These are phyloP conservation scores for Symphodus melops DNA, from an alignment of 2,113 vertebrate species.

Conservation along the genomic window DNA sequence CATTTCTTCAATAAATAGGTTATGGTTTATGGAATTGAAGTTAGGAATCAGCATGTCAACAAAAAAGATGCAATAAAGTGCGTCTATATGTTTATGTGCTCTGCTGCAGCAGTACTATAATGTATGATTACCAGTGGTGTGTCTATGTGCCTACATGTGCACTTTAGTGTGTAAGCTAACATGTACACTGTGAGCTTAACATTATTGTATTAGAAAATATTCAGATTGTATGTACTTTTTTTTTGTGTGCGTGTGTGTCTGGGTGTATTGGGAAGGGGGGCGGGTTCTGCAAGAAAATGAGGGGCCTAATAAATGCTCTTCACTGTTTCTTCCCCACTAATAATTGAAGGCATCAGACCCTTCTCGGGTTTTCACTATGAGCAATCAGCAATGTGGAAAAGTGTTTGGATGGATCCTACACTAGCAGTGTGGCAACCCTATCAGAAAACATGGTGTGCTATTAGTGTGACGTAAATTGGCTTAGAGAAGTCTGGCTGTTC, in stretches of 20 bases:
- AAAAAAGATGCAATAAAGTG: constrained; percentile 14
- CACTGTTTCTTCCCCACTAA: constrained; percentile 40
- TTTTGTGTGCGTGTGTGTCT: too few species aligned
- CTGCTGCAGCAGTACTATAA: constrained; percentile 2
- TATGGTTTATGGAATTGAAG: constrained; percentile 15
- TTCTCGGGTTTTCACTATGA: constrained; percentile 56
- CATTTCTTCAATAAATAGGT: constrained; percentile 18
- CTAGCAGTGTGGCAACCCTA: constrained; percentile 78
- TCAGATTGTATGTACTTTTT: constrained; percentile 47
- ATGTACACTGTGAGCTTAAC: not conserved
- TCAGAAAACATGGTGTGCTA: constrained; percentile 78
- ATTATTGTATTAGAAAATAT: constrained; percentile 25
- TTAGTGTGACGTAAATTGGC: constrained; percentile 80
- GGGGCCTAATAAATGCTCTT: constrained; percentile 54
- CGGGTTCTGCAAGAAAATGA: constrained; percentile 44
- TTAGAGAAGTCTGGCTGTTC: constrained; percentile 75
- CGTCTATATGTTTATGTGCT: not conserved
- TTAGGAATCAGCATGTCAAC: constrained; percentile 8
- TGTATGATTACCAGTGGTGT: not conserved
- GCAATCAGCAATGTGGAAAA: constrained; percentile 74
- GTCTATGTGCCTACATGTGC: not conserved
- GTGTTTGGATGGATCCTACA: constrained; percentile 71
- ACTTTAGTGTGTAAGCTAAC: constrained; percentile 6
- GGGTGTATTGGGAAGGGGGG: not conserved
- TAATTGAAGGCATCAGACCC: constrained; percentile 50